Evolutionary conservation across 2,113 vertebrate genomes (phyloP), one percentile per base, ranked within the genome.

Genomic region (Clinocottus analis): DNA sequence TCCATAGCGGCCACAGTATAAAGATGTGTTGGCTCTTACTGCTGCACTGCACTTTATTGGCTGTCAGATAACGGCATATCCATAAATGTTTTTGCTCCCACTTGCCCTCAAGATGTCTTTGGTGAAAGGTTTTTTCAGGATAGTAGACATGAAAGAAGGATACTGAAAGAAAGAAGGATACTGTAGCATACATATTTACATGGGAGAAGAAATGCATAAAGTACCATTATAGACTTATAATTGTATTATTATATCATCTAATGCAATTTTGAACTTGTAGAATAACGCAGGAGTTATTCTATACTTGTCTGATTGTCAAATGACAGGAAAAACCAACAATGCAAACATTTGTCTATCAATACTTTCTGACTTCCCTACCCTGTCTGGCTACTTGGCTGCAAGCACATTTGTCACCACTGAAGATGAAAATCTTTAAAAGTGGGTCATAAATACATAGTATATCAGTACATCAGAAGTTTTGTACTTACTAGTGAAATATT

Each of bases 21-120:
- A 49, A 63, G 55, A 79, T 39, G 58, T 64, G 72, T 75, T 75
- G 27, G 41, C 55, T 77, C 72, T 56, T 21, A 29, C n/a, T 61
- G 63, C 53, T 60, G 76, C 59, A 56, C 77, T 68, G 74, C 58
- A 39, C 68, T 74, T 80, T 85, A 72, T 83, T 77, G 61, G 70
- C 27, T 68, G 67, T 66, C 69, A 73, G 63, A 73, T 72, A 68
- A 83, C 27, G 62, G 53, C 43, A 37, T 27, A 21, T 75, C 66
- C 73, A 43, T 68, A 79, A 89, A 75, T 80, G 51, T 80, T 47
- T 86, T 74, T 70, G 55, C 47, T 69, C 43, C 41, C 37, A 61
- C 39, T 80, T 73, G 65, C 51, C 65, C 16, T 55, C 11, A 7
- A 68, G 72, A 76, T 65, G 68, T 68, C 25, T 68, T 2, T 3